Evolutionary conservation across 2,113 vertebrate species (phyloP).

Genomic region (Pimephales promelas): DNA sequence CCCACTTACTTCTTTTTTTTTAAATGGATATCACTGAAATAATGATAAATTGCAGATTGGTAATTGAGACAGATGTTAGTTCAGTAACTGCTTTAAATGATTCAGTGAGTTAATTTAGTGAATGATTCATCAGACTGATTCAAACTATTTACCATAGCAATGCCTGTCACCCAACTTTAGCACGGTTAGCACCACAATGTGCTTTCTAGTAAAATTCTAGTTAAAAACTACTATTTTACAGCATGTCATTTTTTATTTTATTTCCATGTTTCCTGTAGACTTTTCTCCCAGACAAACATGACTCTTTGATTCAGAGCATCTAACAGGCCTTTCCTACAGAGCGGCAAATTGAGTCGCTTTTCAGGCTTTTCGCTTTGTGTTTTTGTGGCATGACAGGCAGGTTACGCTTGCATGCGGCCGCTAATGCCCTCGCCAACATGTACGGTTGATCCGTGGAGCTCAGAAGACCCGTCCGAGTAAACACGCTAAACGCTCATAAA

Average conservation of each 20-base stretch:
- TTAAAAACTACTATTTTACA: not conserved
- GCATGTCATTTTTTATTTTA: not conserved
- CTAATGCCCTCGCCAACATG: conserved; percentile 29
- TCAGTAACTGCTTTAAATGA: not conserved
- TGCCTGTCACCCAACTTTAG: not conserved
- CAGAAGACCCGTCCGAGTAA: conserved; percentile 5
- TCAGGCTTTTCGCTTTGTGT: conserved; percentile 29
- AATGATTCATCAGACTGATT: not conserved
- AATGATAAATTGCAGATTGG: not conserved
- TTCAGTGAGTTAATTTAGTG: not conserved
- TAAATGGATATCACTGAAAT: not conserved
- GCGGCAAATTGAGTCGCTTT: conserved; percentile 44
- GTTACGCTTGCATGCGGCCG: conserved; percentile 34
- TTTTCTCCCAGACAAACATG: conserved; percentile 14
- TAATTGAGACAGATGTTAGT: not conserved
- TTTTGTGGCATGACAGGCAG: conserved; percentile 35
- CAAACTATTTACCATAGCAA: not conserved
- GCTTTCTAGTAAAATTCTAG: not conserved
- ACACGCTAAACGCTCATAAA: conserved; percentile 22
- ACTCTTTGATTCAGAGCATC: conserved; percentile 6
- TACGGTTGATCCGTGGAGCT: conserved; percentile 34
- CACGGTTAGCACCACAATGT: not conserved
- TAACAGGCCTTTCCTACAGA: conserved; percentile 30
- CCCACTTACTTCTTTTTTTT: not conserved
- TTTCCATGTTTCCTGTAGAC: not conserved